These are phyloP conservation scores for Channallabes apus DNA, from an alignment of 2,797 vertebrate genomes.

Conservation along the genomic window DNA sequence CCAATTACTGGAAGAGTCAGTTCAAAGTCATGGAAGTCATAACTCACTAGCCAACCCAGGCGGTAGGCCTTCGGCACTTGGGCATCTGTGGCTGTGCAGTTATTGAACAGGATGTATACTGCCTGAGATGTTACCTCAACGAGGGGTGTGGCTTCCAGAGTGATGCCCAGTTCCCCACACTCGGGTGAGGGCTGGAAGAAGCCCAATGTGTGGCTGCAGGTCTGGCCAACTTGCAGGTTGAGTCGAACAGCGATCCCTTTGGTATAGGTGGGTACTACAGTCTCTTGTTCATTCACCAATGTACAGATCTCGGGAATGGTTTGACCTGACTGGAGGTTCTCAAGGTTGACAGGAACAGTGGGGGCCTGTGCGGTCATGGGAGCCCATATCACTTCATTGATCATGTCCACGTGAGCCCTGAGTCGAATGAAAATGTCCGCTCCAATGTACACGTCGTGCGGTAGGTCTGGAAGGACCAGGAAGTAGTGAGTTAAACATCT, in stretches of 20 bases:
- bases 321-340: not conserved
- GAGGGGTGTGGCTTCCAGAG: not conserved
- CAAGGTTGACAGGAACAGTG: not conserved
- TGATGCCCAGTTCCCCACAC: not conserved
- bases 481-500: not conserved
- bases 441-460: not conserved
- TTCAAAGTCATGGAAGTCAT: not conserved
- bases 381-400: too few species aligned
- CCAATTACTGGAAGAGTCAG: not conserved
- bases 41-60: not conserved
- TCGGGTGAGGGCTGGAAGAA: not conserved
- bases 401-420: too few species aligned
- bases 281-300: not conserved
- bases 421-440: not conserved
- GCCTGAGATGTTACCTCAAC: not conserved
- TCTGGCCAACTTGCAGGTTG: not conserved
- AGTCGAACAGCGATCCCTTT: not conserved
- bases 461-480: not conserved
- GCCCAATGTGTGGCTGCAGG: not conserved
- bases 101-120: not conserved
- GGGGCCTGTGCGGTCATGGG: too few species aligned
- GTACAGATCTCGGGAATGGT: not conserved
- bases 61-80: not conserved
- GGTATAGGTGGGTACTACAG: not conserved
- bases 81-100: not conserved